Evolutionary conservation across 2,113 vertebrate genomes (phyloP).

Genomic region (Hystrix cristata): DNA sequence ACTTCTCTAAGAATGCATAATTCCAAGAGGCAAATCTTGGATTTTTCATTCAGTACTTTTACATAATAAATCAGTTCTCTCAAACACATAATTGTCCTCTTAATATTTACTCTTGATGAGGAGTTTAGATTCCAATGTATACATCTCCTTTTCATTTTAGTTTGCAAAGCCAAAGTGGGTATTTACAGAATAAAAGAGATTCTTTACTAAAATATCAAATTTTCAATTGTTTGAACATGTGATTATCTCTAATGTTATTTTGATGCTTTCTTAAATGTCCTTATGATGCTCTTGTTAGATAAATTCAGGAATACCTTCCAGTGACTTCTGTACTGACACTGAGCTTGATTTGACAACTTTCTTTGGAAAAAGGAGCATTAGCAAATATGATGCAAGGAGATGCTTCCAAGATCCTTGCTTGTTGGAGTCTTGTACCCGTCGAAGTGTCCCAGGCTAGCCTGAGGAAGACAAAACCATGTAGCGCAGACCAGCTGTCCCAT

Average conservation of each 20-base stretch:
- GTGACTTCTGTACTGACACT: background rate
- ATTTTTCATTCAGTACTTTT: background rate
- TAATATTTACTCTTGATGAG: conserved; percentile 23
- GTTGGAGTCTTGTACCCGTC: background rate
- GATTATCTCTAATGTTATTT: background rate
- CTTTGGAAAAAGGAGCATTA: background rate
- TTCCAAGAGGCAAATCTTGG: background rate
- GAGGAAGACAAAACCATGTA: background rate
- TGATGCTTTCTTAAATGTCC: background rate
- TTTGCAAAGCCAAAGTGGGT: background rate
- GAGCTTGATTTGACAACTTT: background rate
- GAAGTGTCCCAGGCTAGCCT: background rate
- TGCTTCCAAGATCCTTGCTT: background rate
- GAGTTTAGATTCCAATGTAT: background rate
- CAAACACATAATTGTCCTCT: background rate
- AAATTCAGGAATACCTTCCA: background rate
- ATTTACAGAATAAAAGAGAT: background rate
- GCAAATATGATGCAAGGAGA: background rate
- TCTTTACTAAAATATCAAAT: background rate
- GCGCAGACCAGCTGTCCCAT: background rate
- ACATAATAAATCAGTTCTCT: background rate
- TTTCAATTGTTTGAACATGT: conserved; percentile 7
- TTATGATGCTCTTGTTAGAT: background rate
- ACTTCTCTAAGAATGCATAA: background rate
- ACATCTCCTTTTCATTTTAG: background rate